Evolutionary conservation across 2,888 invertebrate species (phyloP).

Genomic region (Caenorhabditis uteleia): DNA sequence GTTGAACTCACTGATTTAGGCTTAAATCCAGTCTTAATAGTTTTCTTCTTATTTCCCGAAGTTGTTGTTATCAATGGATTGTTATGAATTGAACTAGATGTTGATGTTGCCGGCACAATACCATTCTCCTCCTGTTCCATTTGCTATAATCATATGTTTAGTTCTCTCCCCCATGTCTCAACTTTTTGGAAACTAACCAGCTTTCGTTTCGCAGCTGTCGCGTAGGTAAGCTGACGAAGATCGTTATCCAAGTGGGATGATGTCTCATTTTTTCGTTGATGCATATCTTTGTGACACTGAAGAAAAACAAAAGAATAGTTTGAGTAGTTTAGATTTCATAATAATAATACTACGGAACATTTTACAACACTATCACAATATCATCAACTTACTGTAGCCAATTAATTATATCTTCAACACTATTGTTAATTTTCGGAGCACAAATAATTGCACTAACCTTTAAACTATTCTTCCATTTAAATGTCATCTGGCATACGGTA

Average conservation of each 20-base stretch:
- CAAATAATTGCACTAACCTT: conserved; percentile 37
- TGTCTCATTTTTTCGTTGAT: conserved; percentile 67
- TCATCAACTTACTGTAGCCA: no score
- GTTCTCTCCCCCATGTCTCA: no score
- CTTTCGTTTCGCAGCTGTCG: conserved; percentile 66
- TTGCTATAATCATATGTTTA: conserved; percentile 2
- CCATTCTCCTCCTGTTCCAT: conserved; percentile 38
- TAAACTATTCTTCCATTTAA: conserved; percentile 70
- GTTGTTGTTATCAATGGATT: conserved; percentile 53
- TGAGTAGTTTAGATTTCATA: background rate
- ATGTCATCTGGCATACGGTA: conserved; percentile 68
- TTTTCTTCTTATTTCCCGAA: conserved; percentile 44
- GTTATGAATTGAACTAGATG: conserved; percentile 28
- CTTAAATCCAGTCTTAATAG: conserved; percentile 18
- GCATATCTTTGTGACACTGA: conserved; percentile 66
- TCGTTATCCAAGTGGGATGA: conserved; percentile 57
- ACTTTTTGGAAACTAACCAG: conserved; percentile 39
- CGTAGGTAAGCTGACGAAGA: conserved; percentile 64
- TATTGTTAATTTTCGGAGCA: conserved; percentile 2
- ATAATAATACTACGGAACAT: conserved; percentile 14
- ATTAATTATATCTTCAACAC: no score
- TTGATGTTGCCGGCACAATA: conserved; percentile 27
- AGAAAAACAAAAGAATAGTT: conserved; percentile 3
- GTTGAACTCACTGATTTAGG: background rate
- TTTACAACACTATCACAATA: conserved; percentile 12